Conservation (phyloP, 2,113 vertebrate genomes). For the Pollachius pollachius region DNA sequence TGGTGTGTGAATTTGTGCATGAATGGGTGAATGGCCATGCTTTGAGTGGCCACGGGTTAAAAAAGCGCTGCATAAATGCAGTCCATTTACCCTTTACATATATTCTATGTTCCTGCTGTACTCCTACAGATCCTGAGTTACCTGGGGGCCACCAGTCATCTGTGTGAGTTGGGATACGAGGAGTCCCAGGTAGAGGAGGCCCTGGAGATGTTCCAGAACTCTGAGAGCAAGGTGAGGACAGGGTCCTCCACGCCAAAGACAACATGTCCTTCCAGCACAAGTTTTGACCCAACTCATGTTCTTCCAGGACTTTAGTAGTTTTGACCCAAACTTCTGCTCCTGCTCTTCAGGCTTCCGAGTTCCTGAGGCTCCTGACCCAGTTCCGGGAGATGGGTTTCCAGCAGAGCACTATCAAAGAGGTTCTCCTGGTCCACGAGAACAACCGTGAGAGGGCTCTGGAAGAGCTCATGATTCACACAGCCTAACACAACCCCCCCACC, state of each 20-base stretch:
- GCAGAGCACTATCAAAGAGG: conserved; percentile 90
- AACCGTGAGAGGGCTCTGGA: conserved; percentile 85
- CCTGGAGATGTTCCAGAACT: conserved; percentile 97
- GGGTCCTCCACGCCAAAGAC: not conserved
- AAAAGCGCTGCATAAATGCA: too few relatives aligned
- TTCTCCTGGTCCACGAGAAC: conserved; percentile 89
- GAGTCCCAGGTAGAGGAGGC: conserved; percentile 92
- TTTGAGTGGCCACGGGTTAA: too few relatives aligned
- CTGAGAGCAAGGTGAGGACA: conserved; percentile 85
- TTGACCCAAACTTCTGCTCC: not conserved
- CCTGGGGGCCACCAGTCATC: conserved; percentile 80
- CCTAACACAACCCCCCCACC: too few relatives aligned
- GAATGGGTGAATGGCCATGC: too few relatives aligned
- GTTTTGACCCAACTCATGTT: not conserved
- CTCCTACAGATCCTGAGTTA: conserved; percentile 85
- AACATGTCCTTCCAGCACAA: not conserved
- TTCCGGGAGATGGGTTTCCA: conserved; percentile 98
- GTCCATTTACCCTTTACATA: too few relatives aligned
- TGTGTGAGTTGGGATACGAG: conserved; percentile 86
- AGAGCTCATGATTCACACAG: conserved; percentile 84
- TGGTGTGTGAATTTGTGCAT: too few relatives aligned
- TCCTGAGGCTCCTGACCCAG: conserved; percentile 85
- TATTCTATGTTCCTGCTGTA: not conserved
- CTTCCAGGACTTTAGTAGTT: not conserved
- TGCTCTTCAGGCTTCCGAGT: conserved; percentile 84